These are phyloP conservation scores for Platycercus adscitus DNA, from an alignment of 2,113 vertebrate genomes.

Conservation along the genomic window DNA sequence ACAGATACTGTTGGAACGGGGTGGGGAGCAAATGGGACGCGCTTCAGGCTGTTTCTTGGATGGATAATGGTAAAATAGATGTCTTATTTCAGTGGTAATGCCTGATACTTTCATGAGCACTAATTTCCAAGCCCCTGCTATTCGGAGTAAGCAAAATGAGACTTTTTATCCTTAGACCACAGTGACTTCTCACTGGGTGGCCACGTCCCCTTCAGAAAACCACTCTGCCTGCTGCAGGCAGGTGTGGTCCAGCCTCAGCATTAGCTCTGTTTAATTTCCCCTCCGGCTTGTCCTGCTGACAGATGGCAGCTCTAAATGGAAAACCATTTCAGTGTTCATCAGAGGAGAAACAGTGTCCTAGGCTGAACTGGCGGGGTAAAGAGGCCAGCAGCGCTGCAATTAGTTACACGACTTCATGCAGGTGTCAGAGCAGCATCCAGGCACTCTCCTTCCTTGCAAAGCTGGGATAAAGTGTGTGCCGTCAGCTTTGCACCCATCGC, in stretches of 20 bases:
- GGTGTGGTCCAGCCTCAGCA: neutral
- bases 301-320: neutral
- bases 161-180: neutral
- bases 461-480: rapidly evolving
- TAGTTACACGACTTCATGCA: rapidly evolving
- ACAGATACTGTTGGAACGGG: rapidly evolving
- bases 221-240: neutral
- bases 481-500: neutral
- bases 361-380: rapidly evolving
- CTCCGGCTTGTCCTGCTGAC: neutral
- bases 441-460: neutral
- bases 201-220: neutral
- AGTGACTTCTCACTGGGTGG: neutral
- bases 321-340: neutral
- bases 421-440: neutral
- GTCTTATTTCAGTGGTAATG: neutral
- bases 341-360: neutral
- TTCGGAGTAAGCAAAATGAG: neutral
- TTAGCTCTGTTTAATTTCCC: neutral
- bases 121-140: neutral
- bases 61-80: neutral
- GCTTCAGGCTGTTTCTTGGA: neutral
- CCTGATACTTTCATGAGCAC: neutral
- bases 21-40: neutral
- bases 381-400: neutral